phyloP scores from a whole-genome alignment of 2,113 vertebrate genomes.

The Cavia aperea region DNA sequence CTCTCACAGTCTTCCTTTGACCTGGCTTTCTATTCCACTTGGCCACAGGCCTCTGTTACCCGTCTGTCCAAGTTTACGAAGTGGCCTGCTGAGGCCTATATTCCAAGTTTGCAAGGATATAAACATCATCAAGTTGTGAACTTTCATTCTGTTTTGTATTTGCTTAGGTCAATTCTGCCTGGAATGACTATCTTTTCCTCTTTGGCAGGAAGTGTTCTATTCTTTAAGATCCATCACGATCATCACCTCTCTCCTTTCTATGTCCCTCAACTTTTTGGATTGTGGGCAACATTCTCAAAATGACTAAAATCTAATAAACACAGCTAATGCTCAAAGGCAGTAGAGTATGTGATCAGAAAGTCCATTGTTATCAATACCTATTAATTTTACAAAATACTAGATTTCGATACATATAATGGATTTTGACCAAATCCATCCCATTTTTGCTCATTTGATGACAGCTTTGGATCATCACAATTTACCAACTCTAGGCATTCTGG shows the following conservation, averaged over 20 bases:
- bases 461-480: not conserved
- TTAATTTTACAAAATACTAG: not conserved
- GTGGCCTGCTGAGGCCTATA: not conserved
- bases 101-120: not conserved
- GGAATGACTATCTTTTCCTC: not conserved
- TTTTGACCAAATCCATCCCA: not conserved
- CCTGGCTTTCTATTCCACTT: not conserved
- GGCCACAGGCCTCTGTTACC: not conserved
- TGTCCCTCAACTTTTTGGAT: not conserved
- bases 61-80: not conserved
- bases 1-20: conserved; percentile 32
- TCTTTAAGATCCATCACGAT: not conserved
- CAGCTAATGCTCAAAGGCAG: not conserved
- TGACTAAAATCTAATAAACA: not conserved
- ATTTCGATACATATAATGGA: not conserved
- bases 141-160: not conserved
- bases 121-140: not conserved
- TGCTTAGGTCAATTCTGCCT: not conserved
- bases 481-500: not conserved
- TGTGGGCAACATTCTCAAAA: not conserved
- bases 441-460: not conserved
- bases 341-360: not conserved
- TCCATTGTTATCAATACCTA: not conserved
- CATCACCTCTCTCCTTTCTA: not conserved
- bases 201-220: not conserved